These are phyloP conservation scores for Rhinoptilus africanus DNA, from an alignment of 2,113 vertebrate genomes.

Conservation along the genomic window DNA sequence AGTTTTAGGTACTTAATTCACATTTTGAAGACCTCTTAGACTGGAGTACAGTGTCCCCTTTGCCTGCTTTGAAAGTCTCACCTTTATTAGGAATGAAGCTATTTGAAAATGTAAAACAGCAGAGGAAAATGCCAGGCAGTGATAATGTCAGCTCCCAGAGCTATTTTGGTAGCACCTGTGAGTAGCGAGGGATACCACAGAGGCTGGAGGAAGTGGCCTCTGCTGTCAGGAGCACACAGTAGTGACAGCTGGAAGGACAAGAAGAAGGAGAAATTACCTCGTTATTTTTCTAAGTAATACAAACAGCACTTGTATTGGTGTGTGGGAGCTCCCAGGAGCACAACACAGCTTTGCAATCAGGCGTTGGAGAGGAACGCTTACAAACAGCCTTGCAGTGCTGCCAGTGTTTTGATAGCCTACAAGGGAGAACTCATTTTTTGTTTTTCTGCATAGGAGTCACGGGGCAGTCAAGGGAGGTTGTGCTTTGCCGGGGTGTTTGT, in stretches of 20 bases:
- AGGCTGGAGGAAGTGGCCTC: not conserved
- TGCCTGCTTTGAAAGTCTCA: not conserved
- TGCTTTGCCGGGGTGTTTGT: not conserved
- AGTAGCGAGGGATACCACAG: not conserved
- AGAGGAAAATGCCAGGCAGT: not conserved
- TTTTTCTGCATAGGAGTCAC: not conserved
- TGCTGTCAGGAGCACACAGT: not conserved
- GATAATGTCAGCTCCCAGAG: not conserved
- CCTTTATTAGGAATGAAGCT: not conserved
- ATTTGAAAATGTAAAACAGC: not conserved
- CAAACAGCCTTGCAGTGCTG: not conserved
- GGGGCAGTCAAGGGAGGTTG: not conserved
- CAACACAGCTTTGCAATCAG: not conserved
- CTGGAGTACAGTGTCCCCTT: not conserved
- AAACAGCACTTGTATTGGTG: not conserved
- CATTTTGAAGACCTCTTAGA: not conserved
- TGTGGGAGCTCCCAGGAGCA: slow-evolving; percentile 19
- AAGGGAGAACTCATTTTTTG: not conserved
- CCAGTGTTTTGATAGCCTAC: not conserved
- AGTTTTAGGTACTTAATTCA: not conserved
- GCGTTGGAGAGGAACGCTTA: not conserved
- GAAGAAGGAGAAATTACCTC: not conserved
- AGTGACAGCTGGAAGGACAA: slow-evolving; percentile 13
- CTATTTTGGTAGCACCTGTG: not conserved
- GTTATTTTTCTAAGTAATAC: slow-evolving; percentile 1